Percentiles rank a stretch among this genome's conserved stretches.
phyloP scores from a whole-genome alignment of 2,113 vertebrate genomes.

The Struthio camelus region DNA sequence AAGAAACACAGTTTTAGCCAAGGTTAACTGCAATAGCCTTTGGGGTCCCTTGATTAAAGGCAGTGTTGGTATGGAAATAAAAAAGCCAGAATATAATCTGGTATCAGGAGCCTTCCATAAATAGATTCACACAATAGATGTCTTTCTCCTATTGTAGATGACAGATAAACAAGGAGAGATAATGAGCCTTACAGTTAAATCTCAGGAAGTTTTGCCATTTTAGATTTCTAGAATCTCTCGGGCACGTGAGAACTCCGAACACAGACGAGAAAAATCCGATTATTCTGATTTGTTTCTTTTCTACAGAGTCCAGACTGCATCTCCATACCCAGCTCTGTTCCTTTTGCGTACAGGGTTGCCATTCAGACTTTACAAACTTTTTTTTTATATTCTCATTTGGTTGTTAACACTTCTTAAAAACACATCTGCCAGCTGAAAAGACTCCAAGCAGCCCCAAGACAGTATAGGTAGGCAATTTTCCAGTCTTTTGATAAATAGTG shows the following conservation, averaged over 20 bases:
- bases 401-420: not conserved
- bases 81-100: not conserved
- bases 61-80: not conserved
- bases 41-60: not conserved
- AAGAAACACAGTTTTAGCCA: not conserved
- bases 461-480: not conserved
- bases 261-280: not conserved
- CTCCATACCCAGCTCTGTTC: not conserved
- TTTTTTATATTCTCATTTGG: not conserved
- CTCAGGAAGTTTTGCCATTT: not conserved
- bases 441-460: not conserved
- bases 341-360: not conserved
- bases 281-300: not conserved
- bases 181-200: not conserved
- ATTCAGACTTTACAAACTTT: not conserved
- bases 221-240: not conserved
- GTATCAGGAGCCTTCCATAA: not conserved
- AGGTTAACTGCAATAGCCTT: not conserved
- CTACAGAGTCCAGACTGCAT: not conserved
- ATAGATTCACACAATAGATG: not conserved
- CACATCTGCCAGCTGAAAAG: not conserved
- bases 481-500: not conserved
- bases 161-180: not conserved
- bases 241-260: not conserved
- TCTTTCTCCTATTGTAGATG: not conserved